Evolutionary conservation across 2,888 invertebrate genomes (phyloP).

Genomic region (Eilema depressum): DNA sequence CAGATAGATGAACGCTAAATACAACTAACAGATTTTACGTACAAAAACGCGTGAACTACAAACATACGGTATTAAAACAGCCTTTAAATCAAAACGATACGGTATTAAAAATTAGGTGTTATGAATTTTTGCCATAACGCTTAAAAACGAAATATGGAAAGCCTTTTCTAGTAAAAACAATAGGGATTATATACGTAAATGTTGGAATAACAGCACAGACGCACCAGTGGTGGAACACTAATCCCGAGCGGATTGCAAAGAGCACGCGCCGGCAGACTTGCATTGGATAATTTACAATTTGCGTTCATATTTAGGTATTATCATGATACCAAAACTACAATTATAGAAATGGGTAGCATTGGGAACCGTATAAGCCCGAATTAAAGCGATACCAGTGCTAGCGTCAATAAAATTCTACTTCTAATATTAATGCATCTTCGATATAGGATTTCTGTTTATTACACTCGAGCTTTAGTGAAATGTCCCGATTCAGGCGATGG

Average conservation of each 20-base stretch:
- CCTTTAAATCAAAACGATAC: background rate
- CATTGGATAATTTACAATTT: slow-evolving; percentile 76
- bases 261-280: slow-evolving; percentile 75
- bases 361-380: slow-evolving; percentile 13
- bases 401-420: slow-evolving; percentile 9
- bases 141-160: slow-evolving; percentile 58
- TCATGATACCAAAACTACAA: slow-evolving; percentile 44
- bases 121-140: slow-evolving; percentile 47
- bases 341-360: slow-evolving; percentile 27
- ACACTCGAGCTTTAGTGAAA: slow-evolving; percentile 40
- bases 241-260: slow-evolving; percentile 69
- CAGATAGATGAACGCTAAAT: slow-evolving; percentile 53
- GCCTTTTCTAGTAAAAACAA: slow-evolving; percentile 67
- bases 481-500: slow-evolving; percentile 43
- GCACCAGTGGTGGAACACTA: slow-evolving; percentile 73
- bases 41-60: slow-evolving; percentile 19
- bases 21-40: slow-evolving; percentile 51
- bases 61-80: background rate
- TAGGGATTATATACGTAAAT: slow-evolving; percentile 69
- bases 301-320: slow-evolving; percentile 68
- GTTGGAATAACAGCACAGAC: slow-evolving; percentile 72
- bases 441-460: slow-evolving; percentile 33
- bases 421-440: slow-evolving; percentile 28
- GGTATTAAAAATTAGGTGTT: background rate
- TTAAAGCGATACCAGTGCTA: background rate